phyloP scores from a whole-genome alignment of 2,113 vertebrate genomes.

The Aegithalos caudatus region DNA sequence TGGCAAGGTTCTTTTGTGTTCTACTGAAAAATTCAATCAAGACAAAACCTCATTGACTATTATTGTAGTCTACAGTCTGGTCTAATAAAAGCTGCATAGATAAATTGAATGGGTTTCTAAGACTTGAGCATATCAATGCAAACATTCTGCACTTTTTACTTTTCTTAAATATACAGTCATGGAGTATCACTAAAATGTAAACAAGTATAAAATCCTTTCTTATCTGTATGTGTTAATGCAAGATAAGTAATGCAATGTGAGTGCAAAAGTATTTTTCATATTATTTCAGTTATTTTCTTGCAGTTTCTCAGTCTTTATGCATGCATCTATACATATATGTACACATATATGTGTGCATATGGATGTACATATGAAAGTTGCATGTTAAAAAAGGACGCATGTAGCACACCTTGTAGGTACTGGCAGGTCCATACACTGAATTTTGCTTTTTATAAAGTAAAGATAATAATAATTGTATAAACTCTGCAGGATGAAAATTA shows the following conservation, averaged over 20 bases:
- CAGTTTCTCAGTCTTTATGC: not conserved
- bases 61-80: slow-evolving; percentile 88
- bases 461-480: not conserved
- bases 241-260: not conserved
- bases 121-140: slow-evolving; percentile 83
- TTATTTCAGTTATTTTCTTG: not conserved
- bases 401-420: not conserved
- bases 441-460: not conserved
- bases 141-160: slow-evolving; percentile 83
- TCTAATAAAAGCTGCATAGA: slow-evolving; percentile 94
- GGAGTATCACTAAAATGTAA: slow-evolving; percentile 84
- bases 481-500: not conserved
- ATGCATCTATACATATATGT: rapidly evolving
- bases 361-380: not conserved
- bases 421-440: not conserved
- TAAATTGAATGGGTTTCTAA: slow-evolving; percentile 88
- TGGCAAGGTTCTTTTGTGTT: slow-evolving; percentile 98
- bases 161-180: slow-evolving; percentile 85
- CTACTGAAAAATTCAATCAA: slow-evolving; percentile 98
- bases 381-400: not conserved
- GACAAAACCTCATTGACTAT: slow-evolving; percentile 95
- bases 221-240: slow-evolving; percentile 12
- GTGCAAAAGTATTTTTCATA: not conserved
- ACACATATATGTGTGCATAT: rapidly evolving
- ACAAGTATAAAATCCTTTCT: slow-evolving; percentile 62